These are phyloP conservation scores for Ametastegia equiseti DNA, from an alignment of 2,888 invertebrate genomes.

Conservation along the genomic window DNA sequence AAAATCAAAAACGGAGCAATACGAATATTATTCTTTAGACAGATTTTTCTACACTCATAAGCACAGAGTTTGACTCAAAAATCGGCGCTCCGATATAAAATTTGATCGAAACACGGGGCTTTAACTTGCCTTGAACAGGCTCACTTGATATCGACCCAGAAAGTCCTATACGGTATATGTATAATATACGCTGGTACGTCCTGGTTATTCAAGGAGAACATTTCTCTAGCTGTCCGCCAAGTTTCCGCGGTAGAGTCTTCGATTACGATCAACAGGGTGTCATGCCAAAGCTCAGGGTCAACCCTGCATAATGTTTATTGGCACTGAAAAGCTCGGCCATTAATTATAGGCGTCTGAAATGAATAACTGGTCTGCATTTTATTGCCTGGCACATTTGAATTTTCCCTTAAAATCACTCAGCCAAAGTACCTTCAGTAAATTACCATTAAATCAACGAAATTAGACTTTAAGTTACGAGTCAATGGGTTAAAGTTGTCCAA, in stretches of 20 bases:
- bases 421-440: background rate
- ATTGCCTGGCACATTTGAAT: too few relatives aligned
- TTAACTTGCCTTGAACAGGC: conserved; percentile 1
- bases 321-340: background rate
- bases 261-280: conserved; percentile 36
- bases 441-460: background rate
- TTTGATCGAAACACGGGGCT: background rate
- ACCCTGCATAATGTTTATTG: conserved; percentile 9
- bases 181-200: background rate
- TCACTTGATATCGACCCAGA: conserved; percentile 33
- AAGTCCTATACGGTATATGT: conserved; percentile 14
- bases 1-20: too few relatives aligned
- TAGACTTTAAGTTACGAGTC: background rate
- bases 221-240: conserved; percentile 34
- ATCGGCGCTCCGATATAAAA: background rate
- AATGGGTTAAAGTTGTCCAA: background rate
- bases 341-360: background rate
- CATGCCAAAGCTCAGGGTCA: background rate
- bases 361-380: background rate
- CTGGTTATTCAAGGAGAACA: conserved; percentile 34
- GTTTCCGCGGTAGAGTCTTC: conserved; percentile 28
- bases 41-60: background rate
- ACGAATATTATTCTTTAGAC: background rate
- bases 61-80: background rate
- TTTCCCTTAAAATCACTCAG: too few relatives aligned